A percentile compares a stretch with the other conserved stretches of the same genome.
These are phyloP conservation scores for Asarcornis scutulata DNA, from an alignment of 2,113 vertebrate genomes.

Conservation along the genomic window DNA sequence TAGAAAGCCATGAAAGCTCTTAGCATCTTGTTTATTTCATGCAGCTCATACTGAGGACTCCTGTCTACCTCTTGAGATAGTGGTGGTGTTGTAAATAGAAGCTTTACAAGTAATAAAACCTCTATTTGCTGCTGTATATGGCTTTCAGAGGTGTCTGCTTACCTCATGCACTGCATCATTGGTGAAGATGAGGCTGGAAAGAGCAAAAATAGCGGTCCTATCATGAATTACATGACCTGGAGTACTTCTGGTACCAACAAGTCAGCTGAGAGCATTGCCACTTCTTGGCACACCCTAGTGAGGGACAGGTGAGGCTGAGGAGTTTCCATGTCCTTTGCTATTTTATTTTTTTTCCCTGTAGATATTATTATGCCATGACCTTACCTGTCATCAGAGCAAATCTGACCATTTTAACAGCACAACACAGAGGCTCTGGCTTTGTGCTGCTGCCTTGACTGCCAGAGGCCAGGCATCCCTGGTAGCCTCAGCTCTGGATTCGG, in stretches of 20 bases:
- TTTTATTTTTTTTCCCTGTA: background rate
- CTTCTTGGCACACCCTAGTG: background rate
- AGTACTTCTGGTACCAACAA: background rate
- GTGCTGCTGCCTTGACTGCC: background rate
- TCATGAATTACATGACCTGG: background rate
- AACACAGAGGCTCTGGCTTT: background rate
- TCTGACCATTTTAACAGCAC: no score
- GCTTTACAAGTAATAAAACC: slow-evolving; percentile 24
- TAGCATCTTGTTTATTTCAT: slow-evolving; percentile 58
- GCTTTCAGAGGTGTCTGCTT: background rate
- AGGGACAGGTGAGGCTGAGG: background rate
- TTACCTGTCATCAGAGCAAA: background rate
- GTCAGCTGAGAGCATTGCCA: background rate
- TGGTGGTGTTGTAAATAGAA: slow-evolving; percentile 37
- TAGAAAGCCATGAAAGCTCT: slow-evolving; percentile 59
- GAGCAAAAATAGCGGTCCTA: background rate
- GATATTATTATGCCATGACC: background rate
- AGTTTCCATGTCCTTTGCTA: background rate
- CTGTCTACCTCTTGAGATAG: slow-evolving; percentile 37
- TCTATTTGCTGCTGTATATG: background rate
- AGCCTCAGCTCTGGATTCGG: background rate
- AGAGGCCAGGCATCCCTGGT: background rate
- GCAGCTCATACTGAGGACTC: slow-evolving; percentile 24
- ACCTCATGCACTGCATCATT: background rate
- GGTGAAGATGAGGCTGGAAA: background rate